A percentile compares a stretch with the other conserved stretches of the same genome.
Evolutionary conservation across 2,888 invertebrate genomes (phyloP).

Genomic region (Pterostichus madidus): DNA sequence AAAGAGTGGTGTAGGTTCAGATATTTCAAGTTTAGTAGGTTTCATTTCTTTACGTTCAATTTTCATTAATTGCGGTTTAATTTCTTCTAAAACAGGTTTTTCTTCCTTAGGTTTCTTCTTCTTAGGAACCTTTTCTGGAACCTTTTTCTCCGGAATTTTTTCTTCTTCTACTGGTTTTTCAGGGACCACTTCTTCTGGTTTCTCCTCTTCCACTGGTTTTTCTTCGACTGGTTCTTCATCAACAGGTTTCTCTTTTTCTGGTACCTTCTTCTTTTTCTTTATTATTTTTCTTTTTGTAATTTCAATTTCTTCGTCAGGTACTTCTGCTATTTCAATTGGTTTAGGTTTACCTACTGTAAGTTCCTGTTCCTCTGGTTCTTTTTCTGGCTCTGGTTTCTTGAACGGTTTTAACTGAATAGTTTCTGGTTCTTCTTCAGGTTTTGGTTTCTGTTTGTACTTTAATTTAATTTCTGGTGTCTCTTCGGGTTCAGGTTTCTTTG

Average conservation of each 20-base stretch:
- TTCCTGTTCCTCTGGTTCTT: slow-evolving; percentile 67
- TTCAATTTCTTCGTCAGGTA: slow-evolving; percentile 49
- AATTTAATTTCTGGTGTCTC: slow-evolving; percentile 76
- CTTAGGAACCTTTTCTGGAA: slow-evolving; percentile 65
- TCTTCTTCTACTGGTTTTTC: slow-evolving; percentile 69
- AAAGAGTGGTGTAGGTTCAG: slow-evolving; percentile 81
- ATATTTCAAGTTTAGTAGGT: slow-evolving; percentile 81
- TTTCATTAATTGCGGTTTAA: slow-evolving; percentile 78
- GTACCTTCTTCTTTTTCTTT: slow-evolving; percentile 70
- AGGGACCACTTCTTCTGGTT: slow-evolving; percentile 67
- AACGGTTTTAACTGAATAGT: slow-evolving; percentile 75
- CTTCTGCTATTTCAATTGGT: slow-evolving; percentile 66
- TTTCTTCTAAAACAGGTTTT: slow-evolving; percentile 69
- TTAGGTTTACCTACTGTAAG: slow-evolving; percentile 67
- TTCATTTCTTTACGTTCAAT: slow-evolving; percentile 82
- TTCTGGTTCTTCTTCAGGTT: slow-evolving; percentile 74
- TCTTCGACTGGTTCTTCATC: slow-evolving; percentile 63
- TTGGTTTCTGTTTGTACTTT: slow-evolving; percentile 71
- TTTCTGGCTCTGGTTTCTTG: slow-evolving; percentile 70
- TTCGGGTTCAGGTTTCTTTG: slow-evolving; percentile 73
- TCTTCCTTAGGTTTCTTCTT: slow-evolving; percentile 49
- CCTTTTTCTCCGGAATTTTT: slow-evolving; percentile 49
- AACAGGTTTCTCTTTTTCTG: slow-evolving; percentile 59
- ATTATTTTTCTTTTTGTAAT: slow-evolving; percentile 69
- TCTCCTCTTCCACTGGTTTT: slow-evolving; percentile 67